A percentile compares a stretch with the other conserved stretches of the same genome.
Evolutionary conservation across 2,888 invertebrate species (phyloP).

Genomic region (Lepas anatifera): DNA sequence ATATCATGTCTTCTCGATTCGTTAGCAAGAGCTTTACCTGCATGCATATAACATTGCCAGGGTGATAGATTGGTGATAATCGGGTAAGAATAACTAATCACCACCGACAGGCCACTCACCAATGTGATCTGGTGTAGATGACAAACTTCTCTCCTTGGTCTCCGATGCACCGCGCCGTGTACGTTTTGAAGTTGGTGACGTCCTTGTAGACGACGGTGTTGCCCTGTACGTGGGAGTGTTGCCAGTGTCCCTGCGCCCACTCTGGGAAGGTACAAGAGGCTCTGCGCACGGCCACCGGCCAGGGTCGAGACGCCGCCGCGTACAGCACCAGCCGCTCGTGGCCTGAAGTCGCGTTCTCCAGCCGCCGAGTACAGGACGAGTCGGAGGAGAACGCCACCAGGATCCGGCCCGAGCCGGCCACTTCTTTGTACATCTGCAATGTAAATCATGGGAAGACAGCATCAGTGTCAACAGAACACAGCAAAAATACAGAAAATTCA

Average conservation of each 20-base stretch:
- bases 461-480: too few relatives aligned
- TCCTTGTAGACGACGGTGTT: conserved; percentile 40
- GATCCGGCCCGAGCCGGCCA: conserved; percentile 36
- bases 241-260: conserved; percentile 51
- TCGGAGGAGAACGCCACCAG: conserved; percentile 49
- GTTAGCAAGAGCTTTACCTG: too few relatives aligned
- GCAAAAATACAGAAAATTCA: too few relatives aligned
- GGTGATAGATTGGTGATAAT: too few relatives aligned
- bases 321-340: conserved; percentile 45
- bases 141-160: conserved; percentile 38
- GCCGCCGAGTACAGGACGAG: conserved; percentile 46
- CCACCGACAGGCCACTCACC: too few relatives aligned
- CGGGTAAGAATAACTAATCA: too few relatives aligned
- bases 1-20: too few relatives aligned
- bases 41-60: too few relatives aligned
- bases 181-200: conserved; percentile 41
- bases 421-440: conserved; percentile 41
- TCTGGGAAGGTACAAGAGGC: conserved; percentile 43
- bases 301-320: conserved; percentile 27
- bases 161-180: conserved; percentile 40
- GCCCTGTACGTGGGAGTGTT: conserved; percentile 41
- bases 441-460: too few relatives aligned
- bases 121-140: conserved; percentile 43
- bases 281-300: conserved; percentile 34
- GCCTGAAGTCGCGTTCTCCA: conserved; percentile 43